These are phyloP conservation scores for Salvelinus sp. DNA, from an alignment of 2,113 vertebrate species.

Conservation along the genomic window DNA sequence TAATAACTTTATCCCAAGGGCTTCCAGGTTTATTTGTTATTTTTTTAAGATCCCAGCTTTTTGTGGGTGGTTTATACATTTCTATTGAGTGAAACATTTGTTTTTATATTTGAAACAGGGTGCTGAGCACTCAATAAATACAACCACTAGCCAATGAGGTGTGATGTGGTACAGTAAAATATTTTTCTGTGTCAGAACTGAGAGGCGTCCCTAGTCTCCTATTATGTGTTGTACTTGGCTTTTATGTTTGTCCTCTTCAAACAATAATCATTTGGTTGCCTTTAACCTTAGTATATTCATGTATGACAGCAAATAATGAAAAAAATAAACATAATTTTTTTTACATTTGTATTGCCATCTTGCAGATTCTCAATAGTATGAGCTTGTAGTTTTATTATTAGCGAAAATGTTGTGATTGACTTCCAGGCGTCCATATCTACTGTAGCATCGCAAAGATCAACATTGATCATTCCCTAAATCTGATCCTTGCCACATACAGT, in stretches of 20 bases:
- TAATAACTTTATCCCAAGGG: not conserved
- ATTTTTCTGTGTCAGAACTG: conserved; percentile 52
- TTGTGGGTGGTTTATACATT: conserved; percentile 16
- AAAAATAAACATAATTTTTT: conserved; percentile 38
- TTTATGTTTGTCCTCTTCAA: conserved; percentile 30
- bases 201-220: conserved; percentile 28
- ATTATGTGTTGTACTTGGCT: conserved; percentile 36
- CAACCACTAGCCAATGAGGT: conserved; percentile 46
- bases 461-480: no score
- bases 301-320: conserved; percentile 19
- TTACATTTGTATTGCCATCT: no score
- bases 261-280: conserved; percentile 31
- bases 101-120: conserved; percentile 53
- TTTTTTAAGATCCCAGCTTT: conserved; percentile 1
- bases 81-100: conserved; percentile 32
- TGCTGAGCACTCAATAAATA: conserved; percentile 67
- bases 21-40: not conserved
- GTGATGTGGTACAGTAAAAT: conserved; percentile 27
- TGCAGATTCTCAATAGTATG: no score
- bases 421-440: no score
- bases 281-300: conserved; percentile 27
- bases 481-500: no score
- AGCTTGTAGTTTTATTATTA: no score
- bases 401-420: no score
- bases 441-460: no score